Percentiles rank a stretch among this genome's conserved stretches.
Conservation (phyloP, 2,888 invertebrate genomes). For the Temnothorax ravouxi region DNA sequence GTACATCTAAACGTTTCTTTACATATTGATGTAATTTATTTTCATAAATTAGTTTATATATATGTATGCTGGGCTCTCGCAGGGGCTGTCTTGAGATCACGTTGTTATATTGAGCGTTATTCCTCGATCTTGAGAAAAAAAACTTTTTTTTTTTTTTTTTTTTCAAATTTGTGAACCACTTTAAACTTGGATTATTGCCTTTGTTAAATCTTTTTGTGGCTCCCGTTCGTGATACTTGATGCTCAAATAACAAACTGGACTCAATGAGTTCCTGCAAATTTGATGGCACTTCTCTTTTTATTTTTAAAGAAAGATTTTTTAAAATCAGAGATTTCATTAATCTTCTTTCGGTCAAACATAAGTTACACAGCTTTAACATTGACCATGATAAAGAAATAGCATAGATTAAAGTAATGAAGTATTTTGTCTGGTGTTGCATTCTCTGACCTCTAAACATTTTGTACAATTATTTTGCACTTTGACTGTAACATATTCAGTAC, state of each 20-base stretch:
- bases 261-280: slow-evolving; percentile 5
- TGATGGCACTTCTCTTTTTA: neutral
- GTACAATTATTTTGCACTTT: slow-evolving; percentile 51
- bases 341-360: neutral
- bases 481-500: slow-evolving; percentile 48
- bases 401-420: neutral
- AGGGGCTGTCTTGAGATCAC: slow-evolving; percentile 1
- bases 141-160: too few relatives aligned
- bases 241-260: slow-evolving; percentile 39
- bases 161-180: neutral
- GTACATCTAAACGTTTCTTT: slow-evolving; percentile 53
- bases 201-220: too few relatives aligned
- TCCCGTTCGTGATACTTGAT: neutral
- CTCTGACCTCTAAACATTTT: slow-evolving; percentile 2
- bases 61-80: neutral
- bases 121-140: too few relatives aligned
- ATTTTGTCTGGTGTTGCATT: slow-evolving; percentile 6
- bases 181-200: too few relatives aligned
- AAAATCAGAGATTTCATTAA: neutral
- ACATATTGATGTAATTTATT: slow-evolving; percentile 54
- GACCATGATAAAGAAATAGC: slow-evolving; percentile 7
- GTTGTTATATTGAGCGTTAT: slow-evolving; percentile 32
- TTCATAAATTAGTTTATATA: slow-evolving; percentile 20
- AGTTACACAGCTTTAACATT: slow-evolving; percentile 13
- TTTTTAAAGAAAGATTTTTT: neutral